Evolutionary conservation across 2,888 invertebrate genomes (phyloP), one percentile per base, ranked within the genome.

Genomic region (Eurytoma adleriae): DNA sequence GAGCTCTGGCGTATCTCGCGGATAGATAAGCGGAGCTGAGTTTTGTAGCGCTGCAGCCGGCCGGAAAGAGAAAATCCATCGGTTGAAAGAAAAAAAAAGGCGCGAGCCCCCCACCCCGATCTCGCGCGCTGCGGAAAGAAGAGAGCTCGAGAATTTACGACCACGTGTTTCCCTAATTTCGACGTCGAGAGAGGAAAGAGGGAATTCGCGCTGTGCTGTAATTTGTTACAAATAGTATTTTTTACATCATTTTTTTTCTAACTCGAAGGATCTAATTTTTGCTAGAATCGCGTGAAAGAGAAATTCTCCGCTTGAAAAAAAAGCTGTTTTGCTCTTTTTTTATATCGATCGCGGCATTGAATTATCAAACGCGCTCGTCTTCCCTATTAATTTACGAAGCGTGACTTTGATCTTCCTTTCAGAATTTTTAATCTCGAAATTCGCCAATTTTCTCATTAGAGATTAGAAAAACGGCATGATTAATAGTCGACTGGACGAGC

Each of bases 1-100:
- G 40, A 30, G 57, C 40, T 57, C 59, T 30, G 57, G 71, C 71
- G 54, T 61, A 68, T 68, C 61, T 76, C 66, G 30, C 30, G 66
- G 66, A 66, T 64, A 62, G 72, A 62, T 64, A 62, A 73, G 54
- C 54, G 20, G 48, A 5, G 54, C 10, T 40, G 70, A 40, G 59
- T 68, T 68, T 56, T 30, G 61, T 13, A 57, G 54, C 30, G 67
- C n/a, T 48, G 24, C 3, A 56, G 56, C 7, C 18, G 20, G 48
- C 4, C 56, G 68, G 48, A 62, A 54, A 61, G 27, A 67, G 73
- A 52, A 74, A 74, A 69, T 79, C 74, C 69, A 74, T 79, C 69
- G 62, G 27, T 57, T 4, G 27, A 59, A 48, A 72, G 57, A 69
- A 57, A 52, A 30, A 40, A 50, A 50, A 62, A n/a, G 1, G 10